A percentile compares a stretch with the other conserved stretches of the same genome.
phyloP scores from a whole-genome alignment of 2,797 vertebrate genomes.

The Megaceryle alcyon region DNA sequence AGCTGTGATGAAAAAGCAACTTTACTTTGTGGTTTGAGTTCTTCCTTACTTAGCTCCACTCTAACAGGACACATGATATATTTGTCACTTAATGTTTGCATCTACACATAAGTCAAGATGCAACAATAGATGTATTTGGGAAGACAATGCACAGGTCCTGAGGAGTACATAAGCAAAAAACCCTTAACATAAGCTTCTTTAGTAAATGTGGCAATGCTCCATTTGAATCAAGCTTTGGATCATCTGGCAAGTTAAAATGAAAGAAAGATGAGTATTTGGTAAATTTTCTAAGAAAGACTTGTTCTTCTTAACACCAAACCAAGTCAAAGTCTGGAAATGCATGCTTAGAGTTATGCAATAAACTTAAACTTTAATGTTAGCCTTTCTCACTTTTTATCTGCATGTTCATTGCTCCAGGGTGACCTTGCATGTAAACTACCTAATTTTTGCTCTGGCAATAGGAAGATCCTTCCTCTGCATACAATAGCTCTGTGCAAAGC shows the following conservation, averaged over 20 bases:
- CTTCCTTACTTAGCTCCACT: not conserved
- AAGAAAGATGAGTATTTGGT: not conserved
- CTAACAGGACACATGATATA: not conserved
- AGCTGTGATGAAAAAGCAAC: not conserved
- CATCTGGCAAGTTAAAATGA: not conserved
- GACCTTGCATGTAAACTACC: not conserved
- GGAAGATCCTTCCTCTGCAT: not conserved
- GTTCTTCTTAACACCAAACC: not conserved
- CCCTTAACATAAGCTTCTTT: not conserved
- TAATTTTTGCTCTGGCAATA: conserved; percentile 6
- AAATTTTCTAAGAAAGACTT: not conserved
- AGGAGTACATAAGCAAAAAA: not conserved
- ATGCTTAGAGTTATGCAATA: not conserved
- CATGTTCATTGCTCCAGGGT: not conserved
- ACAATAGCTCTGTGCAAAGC: not conserved
- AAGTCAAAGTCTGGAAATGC: not conserved
- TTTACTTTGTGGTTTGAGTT: not conserved
- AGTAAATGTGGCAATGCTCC: not conserved
- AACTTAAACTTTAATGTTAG: not conserved
- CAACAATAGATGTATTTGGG: not conserved
- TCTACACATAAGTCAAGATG: not conserved
- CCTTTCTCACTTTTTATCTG: conserved; percentile 3
- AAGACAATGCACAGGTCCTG: not conserved
- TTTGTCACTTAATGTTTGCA: not conserved
- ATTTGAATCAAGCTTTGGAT: not conserved